A percentile compares a stretch with the other conserved stretches of the same genome.
Evolutionary conservation across 1,140 invertebrate species (phyloP).

Genomic region (Stegodyphus dumicola): DNA sequence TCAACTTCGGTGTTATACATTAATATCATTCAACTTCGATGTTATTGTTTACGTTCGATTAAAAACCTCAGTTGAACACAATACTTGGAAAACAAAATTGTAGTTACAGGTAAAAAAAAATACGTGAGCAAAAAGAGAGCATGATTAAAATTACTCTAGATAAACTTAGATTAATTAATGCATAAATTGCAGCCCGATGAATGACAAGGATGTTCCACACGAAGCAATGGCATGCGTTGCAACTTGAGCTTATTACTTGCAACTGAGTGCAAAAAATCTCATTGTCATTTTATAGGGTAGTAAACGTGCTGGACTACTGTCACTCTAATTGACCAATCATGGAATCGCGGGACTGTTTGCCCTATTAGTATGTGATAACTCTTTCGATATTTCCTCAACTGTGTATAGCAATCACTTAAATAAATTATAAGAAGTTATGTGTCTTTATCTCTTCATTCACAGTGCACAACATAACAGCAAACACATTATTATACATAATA

Average conservation of each 20-base stretch:
- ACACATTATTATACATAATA: background rate
- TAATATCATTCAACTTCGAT: too few species aligned
- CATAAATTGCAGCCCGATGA: background rate
- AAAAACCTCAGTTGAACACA: too few species aligned
- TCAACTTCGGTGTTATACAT: too few species aligned
- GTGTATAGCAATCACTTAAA: constrained; percentile 52
- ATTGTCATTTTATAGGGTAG: constrained; percentile 23
- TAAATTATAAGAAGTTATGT: constrained; percentile 22
- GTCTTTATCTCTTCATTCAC: background rate
- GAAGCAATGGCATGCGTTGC: constrained; percentile 7
- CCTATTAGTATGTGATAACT: constrained; percentile 53
- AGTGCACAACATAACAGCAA: background rate
- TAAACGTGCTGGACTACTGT: background rate
- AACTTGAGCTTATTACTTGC: constrained; percentile 48
- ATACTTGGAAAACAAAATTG: too few species aligned
- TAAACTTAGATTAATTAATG: too few species aligned
- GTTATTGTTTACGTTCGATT: too few species aligned
- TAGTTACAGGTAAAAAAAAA: too few species aligned
- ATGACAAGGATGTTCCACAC: background rate
- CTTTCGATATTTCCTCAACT: constrained; percentile 45
- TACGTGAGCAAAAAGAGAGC: too few species aligned
- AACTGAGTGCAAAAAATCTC: constrained; percentile 8
- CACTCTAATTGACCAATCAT: constrained; percentile 21
- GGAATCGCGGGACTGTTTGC: constrained; percentile 22
- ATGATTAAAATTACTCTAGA: too few species aligned